Base-by-base conservation (phyloP, 2,888 invertebrate species). In the Oxyteleia sp. region DNA sequence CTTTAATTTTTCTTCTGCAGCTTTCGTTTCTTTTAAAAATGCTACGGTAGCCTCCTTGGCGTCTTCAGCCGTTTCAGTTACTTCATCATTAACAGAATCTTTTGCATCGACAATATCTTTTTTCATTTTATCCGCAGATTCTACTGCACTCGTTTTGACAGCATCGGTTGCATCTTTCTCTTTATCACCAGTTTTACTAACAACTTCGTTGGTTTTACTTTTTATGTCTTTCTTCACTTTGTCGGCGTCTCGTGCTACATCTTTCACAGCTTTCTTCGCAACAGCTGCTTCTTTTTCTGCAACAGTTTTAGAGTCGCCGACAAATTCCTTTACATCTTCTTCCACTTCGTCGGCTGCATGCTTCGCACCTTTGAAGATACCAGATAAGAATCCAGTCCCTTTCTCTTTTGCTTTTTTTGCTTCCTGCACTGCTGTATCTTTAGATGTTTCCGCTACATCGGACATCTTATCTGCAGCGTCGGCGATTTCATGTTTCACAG, bases 321-420 rank as follows among this genome's bases (percentile, higher is more conserved):
- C 94, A 94, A 85, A 94, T 93, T 74, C 85, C 20, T 79, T 79
- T 4, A 82, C 75, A 23, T 72, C 64, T 1, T 18, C 45, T 4
- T 49, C 35, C 4, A 74, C 57, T 26, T 85, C 81, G 5, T 84
- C 79, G 0, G 72, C 69, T 4, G 85, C 72, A 11, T 88, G 84
- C 41, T 87, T 85, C 0, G 80, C 75, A 0, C 86, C 80, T 43
- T 87, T 86, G 2, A 86, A 84, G 0, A 90, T 82, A 0, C 88
- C 88, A 0, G 89, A 88, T 0, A 90, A 80, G 43, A 90, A 89
- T 0, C 88, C 89, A n/a, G 84, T 43, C 1, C 75, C 64, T 63
- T 87, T 85, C 1, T 86, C 84, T 51, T 85, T 85, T 0, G 43
- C 61, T 45, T 84, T 84, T 23, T 88, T 89, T 0, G 55, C 59